Percentiles rank a stretch among this genome's conserved stretches.
Conservation (phyloP, 2,797 vertebrate genomes). For the Anas flavirostris region DNA sequence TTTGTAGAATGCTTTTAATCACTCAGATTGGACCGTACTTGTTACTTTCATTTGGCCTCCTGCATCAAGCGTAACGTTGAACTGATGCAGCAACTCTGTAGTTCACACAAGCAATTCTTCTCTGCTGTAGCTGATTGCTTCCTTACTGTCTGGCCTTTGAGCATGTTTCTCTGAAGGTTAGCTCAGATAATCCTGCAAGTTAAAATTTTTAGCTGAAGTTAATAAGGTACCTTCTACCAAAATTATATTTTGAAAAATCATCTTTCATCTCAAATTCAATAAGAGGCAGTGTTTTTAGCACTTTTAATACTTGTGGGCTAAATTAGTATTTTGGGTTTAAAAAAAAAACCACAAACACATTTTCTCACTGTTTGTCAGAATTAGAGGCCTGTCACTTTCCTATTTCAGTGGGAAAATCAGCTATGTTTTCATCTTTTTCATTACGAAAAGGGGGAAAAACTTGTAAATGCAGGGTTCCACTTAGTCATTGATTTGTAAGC, state of each 20-base stretch:
- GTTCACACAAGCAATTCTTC: neutral
- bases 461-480: neutral
- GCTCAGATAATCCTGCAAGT: neutral
- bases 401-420: neutral
- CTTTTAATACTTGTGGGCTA: neutral
- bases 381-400: neutral
- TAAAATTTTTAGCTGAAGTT: neutral
- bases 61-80: neutral
- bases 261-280: neutral
- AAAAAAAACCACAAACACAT: neutral
- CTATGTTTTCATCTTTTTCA: neutral
- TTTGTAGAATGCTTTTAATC: neutral
- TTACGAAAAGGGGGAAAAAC: neutral
- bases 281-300: neutral
- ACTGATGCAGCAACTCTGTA: neutral
- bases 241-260: neutral
- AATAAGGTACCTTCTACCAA: neutral
- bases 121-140: neutral
- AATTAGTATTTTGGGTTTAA: neutral
- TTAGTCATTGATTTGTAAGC: conserved; percentile 13
- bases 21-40: neutral
- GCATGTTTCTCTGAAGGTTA: neutral
- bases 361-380: neutral
- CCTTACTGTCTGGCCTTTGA: neutral
- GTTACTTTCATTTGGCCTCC: neutral